Evolutionary conservation across 1,140 invertebrate genomes (phyloP).

Genomic region (Ptiloglossa arizonensis): DNA sequence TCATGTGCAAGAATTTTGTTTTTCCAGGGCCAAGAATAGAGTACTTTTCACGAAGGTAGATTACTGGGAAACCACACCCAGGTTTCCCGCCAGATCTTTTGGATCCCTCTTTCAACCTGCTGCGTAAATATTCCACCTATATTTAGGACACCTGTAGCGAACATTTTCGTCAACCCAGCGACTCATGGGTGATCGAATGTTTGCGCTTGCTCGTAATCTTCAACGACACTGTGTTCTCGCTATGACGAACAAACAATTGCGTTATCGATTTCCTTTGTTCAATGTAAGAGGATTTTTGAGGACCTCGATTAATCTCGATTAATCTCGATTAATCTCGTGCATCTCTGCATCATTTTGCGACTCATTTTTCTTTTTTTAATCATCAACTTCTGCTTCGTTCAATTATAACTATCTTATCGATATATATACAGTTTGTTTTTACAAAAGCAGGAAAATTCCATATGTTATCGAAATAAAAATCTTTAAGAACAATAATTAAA

Average conservation of each 20-base stretch:
- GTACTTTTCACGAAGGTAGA: slow-evolving; percentile 8
- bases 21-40: too few relatives aligned
- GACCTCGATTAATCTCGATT: too few relatives aligned
- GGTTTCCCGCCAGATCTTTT: slow-evolving; percentile 27
- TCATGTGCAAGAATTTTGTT: background rate
- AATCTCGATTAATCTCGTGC: too few relatives aligned
- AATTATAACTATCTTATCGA: too few relatives aligned
- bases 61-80: slow-evolving; percentile 51
- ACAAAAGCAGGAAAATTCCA: too few relatives aligned
- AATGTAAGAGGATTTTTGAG: background rate
- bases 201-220: background rate
- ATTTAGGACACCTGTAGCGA: slow-evolving; percentile 57
- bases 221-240: background rate
- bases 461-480: too few relatives aligned
- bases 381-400: too few relatives aligned
- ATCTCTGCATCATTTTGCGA: too few relatives aligned
- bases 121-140: slow-evolving; percentile 34
- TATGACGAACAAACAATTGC: background rate
- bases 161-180: slow-evolving; percentile 44
- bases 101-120: slow-evolving; percentile 29
- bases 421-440: too few relatives aligned
- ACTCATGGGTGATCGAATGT: background rate
- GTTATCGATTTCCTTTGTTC: slow-evolving; percentile 6
- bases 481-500: too few relatives aligned
- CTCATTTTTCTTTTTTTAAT: too few relatives aligned